phyloP scores from a whole-genome alignment of 2,888 invertebrate species.

The Lepidochrysops patricia region DNA sequence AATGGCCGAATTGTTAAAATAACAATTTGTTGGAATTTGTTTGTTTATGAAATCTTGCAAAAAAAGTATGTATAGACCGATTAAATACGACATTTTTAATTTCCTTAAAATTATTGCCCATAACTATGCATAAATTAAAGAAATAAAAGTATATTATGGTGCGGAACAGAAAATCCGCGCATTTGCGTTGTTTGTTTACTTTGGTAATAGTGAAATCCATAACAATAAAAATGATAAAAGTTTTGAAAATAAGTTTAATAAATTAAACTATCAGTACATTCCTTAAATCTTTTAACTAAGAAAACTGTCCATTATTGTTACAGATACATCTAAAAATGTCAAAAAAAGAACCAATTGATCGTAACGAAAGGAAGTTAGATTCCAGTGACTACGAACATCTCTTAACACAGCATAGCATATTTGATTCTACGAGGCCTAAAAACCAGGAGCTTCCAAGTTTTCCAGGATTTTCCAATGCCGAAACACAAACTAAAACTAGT shows the following conservation, averaged over 20 bases:
- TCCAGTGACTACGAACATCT: conserved; percentile 66
- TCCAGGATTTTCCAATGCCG: conserved; percentile 68
- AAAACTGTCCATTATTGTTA: conserved; percentile 19
- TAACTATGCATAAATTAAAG: not conserved
- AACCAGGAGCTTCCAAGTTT: conserved; percentile 67
- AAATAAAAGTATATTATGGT: not conserved
- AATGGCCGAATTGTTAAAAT: conserved; percentile 24
- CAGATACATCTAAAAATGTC: conserved; percentile 49
- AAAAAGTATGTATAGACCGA: conserved; percentile 10
- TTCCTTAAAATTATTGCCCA: not conserved
- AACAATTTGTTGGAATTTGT: conserved; percentile 5
- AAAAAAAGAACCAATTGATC: conserved; percentile 64
- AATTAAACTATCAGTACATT: not conserved
- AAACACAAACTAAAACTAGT: conserved; percentile 68
- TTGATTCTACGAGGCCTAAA: conserved; percentile 58
- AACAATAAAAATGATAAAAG: conserved; percentile 1
- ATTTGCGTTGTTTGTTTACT: conserved; percentile 69
- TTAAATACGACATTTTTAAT: not conserved
- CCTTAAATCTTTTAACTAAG: not conserved
- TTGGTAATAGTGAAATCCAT: conserved; percentile 20
- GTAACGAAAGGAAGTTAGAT: conserved; percentile 65
- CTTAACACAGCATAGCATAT: conserved; percentile 67
- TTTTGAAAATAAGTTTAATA: not conserved
- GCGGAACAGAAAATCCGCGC: conserved; percentile 34
- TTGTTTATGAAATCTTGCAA: conserved; percentile 8